phyloP scores from a whole-genome alignment of 1,140 invertebrate species.

The Goniozus legneri region DNA sequence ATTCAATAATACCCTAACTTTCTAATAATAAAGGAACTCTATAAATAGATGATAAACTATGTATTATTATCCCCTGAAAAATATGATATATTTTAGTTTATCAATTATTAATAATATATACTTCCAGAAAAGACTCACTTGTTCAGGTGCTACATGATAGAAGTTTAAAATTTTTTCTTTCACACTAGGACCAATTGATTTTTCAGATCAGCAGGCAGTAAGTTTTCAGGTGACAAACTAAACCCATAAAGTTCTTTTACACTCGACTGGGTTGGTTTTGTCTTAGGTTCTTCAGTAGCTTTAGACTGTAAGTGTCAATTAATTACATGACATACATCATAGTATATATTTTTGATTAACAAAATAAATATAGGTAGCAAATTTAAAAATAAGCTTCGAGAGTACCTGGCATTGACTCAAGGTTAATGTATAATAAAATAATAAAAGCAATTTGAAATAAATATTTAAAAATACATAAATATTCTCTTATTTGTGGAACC shows the following conservation, averaged over 20 bases:
- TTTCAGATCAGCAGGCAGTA: slow-evolving; percentile 85
- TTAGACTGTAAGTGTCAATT: slow-evolving; percentile 20
- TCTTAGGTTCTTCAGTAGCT: slow-evolving; percentile 90
- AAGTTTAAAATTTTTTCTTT: slow-evolving; percentile 93
- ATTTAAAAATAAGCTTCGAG: slow-evolving; percentile 9
- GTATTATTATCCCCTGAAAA: slow-evolving; percentile 84
- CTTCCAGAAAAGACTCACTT: slow-evolving; percentile 52
- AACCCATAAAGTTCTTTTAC: slow-evolving; percentile 83
- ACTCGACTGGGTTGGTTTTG: slow-evolving; percentile 93
- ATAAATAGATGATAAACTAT: slow-evolving; percentile 91
- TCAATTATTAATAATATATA: background rate
- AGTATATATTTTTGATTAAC: background rate
- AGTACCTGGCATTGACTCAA: slow-evolving; percentile 8
- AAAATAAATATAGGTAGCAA: background rate
- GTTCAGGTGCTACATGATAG: slow-evolving; percentile 86
- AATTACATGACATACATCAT: background rate
- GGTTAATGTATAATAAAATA: slow-evolving; percentile 8
- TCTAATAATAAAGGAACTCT: slow-evolving; percentile 91
- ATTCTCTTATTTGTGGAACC: slow-evolving; percentile 72
- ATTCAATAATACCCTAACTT: slow-evolving; percentile 82
- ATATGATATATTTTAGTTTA: slow-evolving; percentile 5
- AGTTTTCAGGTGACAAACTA: slow-evolving; percentile 84
- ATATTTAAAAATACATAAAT: slow-evolving; percentile 2
- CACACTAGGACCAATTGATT: slow-evolving; percentile 70
- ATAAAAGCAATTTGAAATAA: background rate